Percentiles rank a stretch among this genome's conserved stretches.
These are phyloP conservation scores for Isoperla grammatica DNA, from an alignment of 2,888 invertebrate species.

Conservation along the genomic window DNA sequence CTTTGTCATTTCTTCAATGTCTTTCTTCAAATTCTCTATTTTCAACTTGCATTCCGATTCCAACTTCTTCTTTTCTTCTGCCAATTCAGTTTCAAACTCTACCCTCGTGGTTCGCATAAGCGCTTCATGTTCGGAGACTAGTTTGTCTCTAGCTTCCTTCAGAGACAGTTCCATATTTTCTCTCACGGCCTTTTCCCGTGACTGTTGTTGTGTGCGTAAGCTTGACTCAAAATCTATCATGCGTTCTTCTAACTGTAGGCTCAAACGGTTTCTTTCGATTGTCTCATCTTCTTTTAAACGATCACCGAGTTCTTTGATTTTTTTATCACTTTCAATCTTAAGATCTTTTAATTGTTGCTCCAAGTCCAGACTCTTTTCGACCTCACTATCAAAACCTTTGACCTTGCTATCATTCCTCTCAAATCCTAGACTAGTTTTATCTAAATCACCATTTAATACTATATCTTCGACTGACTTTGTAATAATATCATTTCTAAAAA, in stretches of 20 bases:
- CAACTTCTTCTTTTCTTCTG: constrained; percentile 45
- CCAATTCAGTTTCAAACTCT: constrained; percentile 40
- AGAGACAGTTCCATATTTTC: constrained; percentile 17
- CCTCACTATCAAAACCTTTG: constrained; percentile 3
- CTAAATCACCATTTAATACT: constrained; percentile 11
- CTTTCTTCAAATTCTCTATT: constrained; percentile 46
- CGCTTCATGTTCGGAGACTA: constrained; percentile 9
- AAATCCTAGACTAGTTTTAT: constrained; percentile 8
- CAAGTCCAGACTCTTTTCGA: constrained; percentile 45
- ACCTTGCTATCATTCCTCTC: not conserved
- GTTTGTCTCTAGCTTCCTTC: constrained; percentile 15
- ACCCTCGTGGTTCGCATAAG: constrained; percentile 17
- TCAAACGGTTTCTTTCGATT: constrained; percentile 10
- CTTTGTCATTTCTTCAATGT: constrained; percentile 34
- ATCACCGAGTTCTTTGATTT: constrained; percentile 43
- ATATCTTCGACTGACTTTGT: constrained; percentile 10
- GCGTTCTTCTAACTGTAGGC: not conserved
- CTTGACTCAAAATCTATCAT: constrained; percentile 19
- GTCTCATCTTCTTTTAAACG: constrained; percentile 20
- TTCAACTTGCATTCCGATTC: constrained; percentile 46
- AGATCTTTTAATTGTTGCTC: constrained; percentile 53
- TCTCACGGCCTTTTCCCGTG: constrained; percentile 19
- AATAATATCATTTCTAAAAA: constrained; percentile 5
- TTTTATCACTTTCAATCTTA: constrained; percentile 41
- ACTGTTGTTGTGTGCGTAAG: constrained; percentile 18